Evolutionary conservation across 2,888 invertebrate genomes (phyloP).

Genomic region (Melinopterus prodromus): DNA sequence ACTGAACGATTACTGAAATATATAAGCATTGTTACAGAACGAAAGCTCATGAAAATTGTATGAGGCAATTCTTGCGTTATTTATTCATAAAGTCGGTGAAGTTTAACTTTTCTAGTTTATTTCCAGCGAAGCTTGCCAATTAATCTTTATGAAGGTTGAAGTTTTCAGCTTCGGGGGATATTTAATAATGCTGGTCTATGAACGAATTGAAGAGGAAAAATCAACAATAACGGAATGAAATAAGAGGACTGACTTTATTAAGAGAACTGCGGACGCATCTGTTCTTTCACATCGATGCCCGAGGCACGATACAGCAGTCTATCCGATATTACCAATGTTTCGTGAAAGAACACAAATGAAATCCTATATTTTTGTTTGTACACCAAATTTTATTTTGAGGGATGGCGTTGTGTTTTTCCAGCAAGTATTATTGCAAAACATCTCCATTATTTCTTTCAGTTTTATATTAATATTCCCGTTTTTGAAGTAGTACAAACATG

Average conservation of each 20-base stretch:
- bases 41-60: too few species aligned
- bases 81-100: not conserved
- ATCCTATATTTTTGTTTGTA: not conserved
- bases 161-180: not conserved
- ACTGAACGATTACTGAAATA: not conserved
- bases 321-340: not conserved
- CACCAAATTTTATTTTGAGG: not conserved
- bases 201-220: not conserved
- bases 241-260: not conserved
- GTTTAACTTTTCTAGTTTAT: not conserved
- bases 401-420: too few species aligned
- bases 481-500: too few species aligned
- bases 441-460: too few species aligned
- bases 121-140: not conserved
- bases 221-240: slow-evolving; percentile 4
- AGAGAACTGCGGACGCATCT: not conserved
- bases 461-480: too few species aligned
- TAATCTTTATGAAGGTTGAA: not conserved
- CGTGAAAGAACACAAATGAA: not conserved
- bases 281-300: not conserved
- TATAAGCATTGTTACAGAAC: not conserved
- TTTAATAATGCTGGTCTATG: not conserved
- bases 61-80: too few species aligned
- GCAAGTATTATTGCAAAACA: too few species aligned
- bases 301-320: not conserved